These are phyloP conservation scores for Epinotia ramella DNA, from an alignment of 2,888 invertebrate genomes.

Conservation along the genomic window DNA sequence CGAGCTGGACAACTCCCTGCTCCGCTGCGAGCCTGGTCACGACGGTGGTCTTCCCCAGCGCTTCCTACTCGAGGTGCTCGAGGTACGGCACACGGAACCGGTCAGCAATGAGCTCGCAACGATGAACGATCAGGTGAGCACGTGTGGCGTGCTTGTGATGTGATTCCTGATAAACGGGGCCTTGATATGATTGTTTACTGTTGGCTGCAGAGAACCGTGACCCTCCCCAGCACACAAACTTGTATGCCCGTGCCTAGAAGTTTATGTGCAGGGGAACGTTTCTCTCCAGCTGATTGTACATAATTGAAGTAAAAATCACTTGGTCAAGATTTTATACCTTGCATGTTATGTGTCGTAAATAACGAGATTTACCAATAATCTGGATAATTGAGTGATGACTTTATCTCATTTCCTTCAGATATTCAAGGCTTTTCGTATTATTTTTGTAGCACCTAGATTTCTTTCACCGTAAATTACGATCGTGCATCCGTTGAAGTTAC, in stretches of 20 bases:
- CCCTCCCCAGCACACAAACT: too few relatives aligned
- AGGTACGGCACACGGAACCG: slow-evolving; percentile 82
- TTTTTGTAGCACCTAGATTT: not conserved
- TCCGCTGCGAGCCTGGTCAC: slow-evolving; percentile 91
- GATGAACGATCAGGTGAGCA: slow-evolving; percentile 87
- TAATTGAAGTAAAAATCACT: not conserved
- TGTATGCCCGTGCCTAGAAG: too few relatives aligned
- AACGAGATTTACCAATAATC: not conserved
- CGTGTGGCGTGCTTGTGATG: slow-evolving; percentile 47
- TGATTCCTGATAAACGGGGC: slow-evolving; percentile 8
- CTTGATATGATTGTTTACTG: too few relatives aligned
- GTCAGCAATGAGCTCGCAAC: slow-evolving; percentile 87
- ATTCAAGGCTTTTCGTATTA: not conserved
- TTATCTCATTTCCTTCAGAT: not conserved
- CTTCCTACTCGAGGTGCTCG: slow-evolving; percentile 92
- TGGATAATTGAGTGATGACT: not conserved
- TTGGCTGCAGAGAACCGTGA: too few relatives aligned
- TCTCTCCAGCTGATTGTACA: not conserved
- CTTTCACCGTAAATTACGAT: not conserved
- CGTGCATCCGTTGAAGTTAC: not conserved
- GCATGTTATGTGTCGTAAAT: not conserved
- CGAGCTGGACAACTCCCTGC: slow-evolving; percentile 88
- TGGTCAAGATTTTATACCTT: not conserved
- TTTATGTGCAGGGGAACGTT: too few relatives aligned
- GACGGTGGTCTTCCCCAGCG: slow-evolving; percentile 93